Percentiles rank a stretch among this genome's conserved stretches.
phyloP scores from a whole-genome alignment of 2,888 invertebrate species.

The Lingula anatina region DNA sequence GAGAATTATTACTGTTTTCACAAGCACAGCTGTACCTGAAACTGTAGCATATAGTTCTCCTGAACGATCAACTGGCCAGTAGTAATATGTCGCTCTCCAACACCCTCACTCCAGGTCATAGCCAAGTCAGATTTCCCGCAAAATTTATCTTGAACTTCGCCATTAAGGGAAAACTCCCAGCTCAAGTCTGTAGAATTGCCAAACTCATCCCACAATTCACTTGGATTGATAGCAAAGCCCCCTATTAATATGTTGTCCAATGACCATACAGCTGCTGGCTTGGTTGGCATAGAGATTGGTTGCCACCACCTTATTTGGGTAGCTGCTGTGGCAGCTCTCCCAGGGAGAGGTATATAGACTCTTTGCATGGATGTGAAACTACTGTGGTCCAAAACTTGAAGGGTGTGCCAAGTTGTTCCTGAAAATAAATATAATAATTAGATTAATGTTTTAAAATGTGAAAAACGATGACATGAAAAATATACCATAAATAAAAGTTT shows the following conservation, averaged over 20 bases:
- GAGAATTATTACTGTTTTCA: too few species aligned
- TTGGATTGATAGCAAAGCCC: conserved; percentile 51
- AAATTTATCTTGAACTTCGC: conserved; percentile 21
- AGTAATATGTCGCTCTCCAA: conserved; percentile 38
- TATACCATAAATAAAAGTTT: too few species aligned
- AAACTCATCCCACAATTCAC: conserved; percentile 41
- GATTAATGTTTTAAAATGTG: not conserved
- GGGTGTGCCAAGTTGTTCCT: conserved; percentile 46
- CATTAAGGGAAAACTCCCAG: conserved; percentile 47
- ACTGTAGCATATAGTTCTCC: conserved; percentile 50
- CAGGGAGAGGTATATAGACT: conserved; percentile 45
- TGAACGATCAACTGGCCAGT: conserved; percentile 51
- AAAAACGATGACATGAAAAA: too few species aligned
- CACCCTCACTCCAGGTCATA: conserved; percentile 36
- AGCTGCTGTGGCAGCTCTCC: conserved; percentile 32
- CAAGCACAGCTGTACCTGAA: conserved; percentile 46
- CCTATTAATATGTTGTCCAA: conserved; percentile 53
- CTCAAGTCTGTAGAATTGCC: conserved; percentile 13
- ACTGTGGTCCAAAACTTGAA: conserved; percentile 42
- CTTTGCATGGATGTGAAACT: conserved; percentile 29
- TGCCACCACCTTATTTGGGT: conserved; percentile 48
- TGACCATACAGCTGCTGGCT: conserved; percentile 42
- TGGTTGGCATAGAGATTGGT: conserved; percentile 19
- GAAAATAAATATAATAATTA: conserved; percentile 1
- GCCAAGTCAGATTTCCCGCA: conserved; percentile 26